These are phyloP conservation scores for Aphis craccivora DNA, from an alignment of 1,140 invertebrate species.

Conservation along the genomic window DNA sequence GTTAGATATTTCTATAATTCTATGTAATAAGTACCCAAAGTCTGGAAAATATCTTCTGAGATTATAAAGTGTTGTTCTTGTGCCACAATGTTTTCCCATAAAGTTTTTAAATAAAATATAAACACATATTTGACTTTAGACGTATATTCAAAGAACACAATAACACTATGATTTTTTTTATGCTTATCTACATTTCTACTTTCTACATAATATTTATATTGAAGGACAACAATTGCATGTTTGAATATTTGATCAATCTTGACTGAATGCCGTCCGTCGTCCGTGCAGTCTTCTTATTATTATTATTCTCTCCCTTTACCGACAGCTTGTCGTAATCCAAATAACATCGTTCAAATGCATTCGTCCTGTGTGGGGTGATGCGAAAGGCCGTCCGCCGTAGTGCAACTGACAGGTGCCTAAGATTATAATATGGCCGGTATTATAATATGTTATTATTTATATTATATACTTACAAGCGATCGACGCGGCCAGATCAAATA, in stretches of 20 bases:
- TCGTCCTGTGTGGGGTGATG: background rate
- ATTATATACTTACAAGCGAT: background rate
- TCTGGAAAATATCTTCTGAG: background rate
- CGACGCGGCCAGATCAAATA: constrained; percentile 11
- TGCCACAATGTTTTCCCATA: background rate
- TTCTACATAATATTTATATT: background rate
- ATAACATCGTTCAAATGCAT: background rate
- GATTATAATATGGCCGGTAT: background rate
- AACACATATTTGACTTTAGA: background rate
- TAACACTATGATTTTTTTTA: background rate
- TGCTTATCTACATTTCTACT: background rate
- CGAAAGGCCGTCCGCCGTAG: background rate
- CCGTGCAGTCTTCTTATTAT: background rate
- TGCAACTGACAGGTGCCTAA: background rate
- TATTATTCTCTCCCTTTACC: background rate
- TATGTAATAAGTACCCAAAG: background rate
- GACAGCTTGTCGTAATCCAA: background rate
- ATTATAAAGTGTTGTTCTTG: background rate
- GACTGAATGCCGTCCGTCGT: background rate
- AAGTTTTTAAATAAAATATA: background rate
- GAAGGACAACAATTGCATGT: background rate
- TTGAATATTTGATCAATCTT: background rate
- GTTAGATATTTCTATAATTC: background rate
- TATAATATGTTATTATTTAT: background rate
- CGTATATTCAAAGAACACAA: background rate